Percentiles rank a stretch among this genome's conserved stretches.
phyloP scores from a whole-genome alignment of 2,797 vertebrate genomes.

The Clamator glandarius region DNA sequence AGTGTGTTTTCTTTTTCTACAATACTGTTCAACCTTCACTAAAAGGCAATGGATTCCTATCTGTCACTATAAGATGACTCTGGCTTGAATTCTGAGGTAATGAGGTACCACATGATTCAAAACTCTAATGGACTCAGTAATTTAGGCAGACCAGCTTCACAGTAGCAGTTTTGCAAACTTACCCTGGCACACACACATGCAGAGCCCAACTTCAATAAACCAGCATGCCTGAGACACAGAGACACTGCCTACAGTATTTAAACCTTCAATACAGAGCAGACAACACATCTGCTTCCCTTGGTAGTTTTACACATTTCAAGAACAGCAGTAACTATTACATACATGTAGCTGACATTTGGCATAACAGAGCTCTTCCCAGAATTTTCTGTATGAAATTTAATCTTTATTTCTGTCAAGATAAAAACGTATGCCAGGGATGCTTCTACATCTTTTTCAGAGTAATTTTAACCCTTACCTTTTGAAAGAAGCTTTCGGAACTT shows the following conservation, averaged over 20 bases:
- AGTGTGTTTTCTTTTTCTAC: neutral
- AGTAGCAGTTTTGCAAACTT: neutral
- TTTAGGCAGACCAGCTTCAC: neutral
- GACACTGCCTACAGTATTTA: neutral
- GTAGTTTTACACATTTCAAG: neutral
- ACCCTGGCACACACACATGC: fast-evolving
- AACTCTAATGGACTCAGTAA: neutral
- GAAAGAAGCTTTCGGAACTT: slow-evolving; percentile 97
- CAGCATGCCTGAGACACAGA: neutral
- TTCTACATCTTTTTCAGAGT: neutral
- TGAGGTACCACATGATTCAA: neutral
- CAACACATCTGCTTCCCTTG: neutral
- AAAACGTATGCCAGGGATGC: neutral
- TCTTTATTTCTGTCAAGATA: neutral
- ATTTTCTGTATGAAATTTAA: neutral
- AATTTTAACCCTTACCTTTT: slow-evolving; percentile 84
- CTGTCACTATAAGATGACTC: neutral
- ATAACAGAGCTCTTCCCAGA: neutral
- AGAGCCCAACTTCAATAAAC: neutral
- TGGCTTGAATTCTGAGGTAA: neutral
- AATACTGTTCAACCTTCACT: neutral
- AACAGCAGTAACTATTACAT: neutral
- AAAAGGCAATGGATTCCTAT: neutral
- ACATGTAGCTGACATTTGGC: neutral
- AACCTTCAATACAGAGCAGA: neutral